A percentile compares a stretch with the other conserved stretches of the same genome.
phyloP scores from a whole-genome alignment of 2,113 vertebrate genomes.

The Pelecanus crispus region DNA sequence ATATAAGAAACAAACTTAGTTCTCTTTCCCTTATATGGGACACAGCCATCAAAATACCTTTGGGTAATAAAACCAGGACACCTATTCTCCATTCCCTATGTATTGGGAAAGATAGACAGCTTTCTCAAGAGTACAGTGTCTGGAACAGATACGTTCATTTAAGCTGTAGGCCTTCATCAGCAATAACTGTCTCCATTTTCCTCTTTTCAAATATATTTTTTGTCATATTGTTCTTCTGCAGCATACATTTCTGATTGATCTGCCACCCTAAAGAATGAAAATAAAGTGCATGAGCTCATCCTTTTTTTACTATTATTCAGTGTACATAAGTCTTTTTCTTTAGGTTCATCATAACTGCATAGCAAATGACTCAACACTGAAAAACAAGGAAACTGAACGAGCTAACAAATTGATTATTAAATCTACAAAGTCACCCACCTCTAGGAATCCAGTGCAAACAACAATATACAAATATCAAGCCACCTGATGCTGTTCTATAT shows the following conservation, averaged over 20 bases:
- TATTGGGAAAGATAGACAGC: not conserved
- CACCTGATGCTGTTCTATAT: not conserved
- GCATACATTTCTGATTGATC: not conserved
- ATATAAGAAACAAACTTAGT: not conserved
- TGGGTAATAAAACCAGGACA: not conserved
- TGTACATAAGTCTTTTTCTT: not conserved
- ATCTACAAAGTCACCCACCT: not conserved
- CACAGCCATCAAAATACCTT: not conserved
- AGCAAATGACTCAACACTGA: not conserved
- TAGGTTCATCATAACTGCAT: not conserved
- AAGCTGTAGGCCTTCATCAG: not conserved
- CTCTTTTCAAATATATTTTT: not conserved
- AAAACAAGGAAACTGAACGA: not conserved
- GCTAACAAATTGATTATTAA: not conserved
- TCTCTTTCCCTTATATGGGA: not conserved
- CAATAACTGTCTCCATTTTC: not conserved
- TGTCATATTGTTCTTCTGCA: not conserved
- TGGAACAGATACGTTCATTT: not conserved
- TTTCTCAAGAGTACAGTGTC: not conserved
- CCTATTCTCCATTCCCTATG: not conserved
- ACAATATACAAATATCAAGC: not conserved
- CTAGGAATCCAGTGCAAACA: not conserved
- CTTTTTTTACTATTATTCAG: not conserved
- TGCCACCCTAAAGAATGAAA: not conserved
- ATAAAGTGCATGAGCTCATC: not conserved